Evolutionary conservation across 2,888 invertebrate species (phyloP), one percentile per base, ranked within the genome.

Genomic region (Drosophila rellima): DNA sequence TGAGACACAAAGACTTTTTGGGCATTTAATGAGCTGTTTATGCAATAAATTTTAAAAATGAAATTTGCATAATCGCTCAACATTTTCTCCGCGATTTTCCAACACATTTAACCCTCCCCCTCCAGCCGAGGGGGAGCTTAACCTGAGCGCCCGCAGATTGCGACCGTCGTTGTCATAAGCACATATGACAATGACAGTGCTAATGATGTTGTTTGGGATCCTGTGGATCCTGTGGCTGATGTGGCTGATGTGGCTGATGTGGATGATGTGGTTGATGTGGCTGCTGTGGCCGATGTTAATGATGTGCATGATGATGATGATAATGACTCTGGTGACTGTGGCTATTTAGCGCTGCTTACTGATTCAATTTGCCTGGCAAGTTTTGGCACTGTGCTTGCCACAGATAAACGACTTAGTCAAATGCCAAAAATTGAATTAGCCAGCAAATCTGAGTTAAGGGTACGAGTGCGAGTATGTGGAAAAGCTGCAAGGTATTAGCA

Each of bases 331-430:
- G 59, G 18, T 66, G 65, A 61, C 50, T 51, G 31, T 57, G 61
- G 45, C 51, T 65, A 48, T 48, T 70, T 72, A 57, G n/a, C 62
- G 63, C 69, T 76, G 73, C 47, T 47, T 40, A 67, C 73, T 80
- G 67, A 80, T 80, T 80, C 70, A 77, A 80, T 80, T 82, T 82
- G 48, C 56, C 56, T 65, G 44, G 44, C 65, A 66, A 77, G 64
- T 72, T 65, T 56, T 55, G 62, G 37, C 40, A 55, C 78, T 50
- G 68, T 83, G 82, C 70, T 83, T 60, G 81, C 54, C 59, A 56
- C 85, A 84, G 88, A 88, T 87, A 87, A 83, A 85, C 88, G 82
- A 83, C 82, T 87, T 87, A 83, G 85, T 61, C 60, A 64, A 78
- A 73, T 56, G 64, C 67, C 61, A 68, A 57, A 70, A 82, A 82